Evolutionary conservation across 30 jellyfish, hydroid and myxozoan genomes (phyloP).

Genomic region (Nemopilema nomurai): DNA sequence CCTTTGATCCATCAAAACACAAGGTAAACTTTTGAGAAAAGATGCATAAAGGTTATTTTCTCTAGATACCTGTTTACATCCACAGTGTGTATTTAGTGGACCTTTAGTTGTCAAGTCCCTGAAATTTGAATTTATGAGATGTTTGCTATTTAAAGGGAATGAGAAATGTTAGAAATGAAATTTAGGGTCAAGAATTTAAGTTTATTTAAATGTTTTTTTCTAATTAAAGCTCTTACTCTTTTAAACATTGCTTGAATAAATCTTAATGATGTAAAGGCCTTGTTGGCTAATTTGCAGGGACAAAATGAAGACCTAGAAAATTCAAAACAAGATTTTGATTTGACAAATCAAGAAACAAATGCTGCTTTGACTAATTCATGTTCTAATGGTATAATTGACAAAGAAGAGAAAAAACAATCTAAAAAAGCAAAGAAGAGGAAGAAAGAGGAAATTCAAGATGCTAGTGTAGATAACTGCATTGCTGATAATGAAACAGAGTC

Average conservation of each 20-base stretch:
- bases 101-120: no score
- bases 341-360: neutral
- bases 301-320: neutral
- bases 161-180: no score
- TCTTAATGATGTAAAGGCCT: no score
- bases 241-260: neutral
- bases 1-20: slow-evolving; percentile 53
- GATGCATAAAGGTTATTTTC: no score
- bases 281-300: neutral
- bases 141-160: no score
- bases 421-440: slow-evolving; percentile 26
- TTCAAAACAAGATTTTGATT: neutral
- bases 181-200: no score
- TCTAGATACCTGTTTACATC: no score
- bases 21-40: slow-evolving; percentile 24
- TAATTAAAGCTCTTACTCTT: no score
- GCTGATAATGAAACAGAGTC: slow-evolving; percentile 3
- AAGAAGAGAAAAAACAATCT: neutral
- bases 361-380: neutral
- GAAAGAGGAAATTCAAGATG: slow-evolving; percentile 6
- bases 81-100: no score
- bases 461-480: neutral
- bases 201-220: no score
- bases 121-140: no score
- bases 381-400: neutral